These are phyloP conservation scores for Proterorhinus semilunaris DNA, from an alignment of 2,113 vertebrate species.

Conservation along the genomic window DNA sequence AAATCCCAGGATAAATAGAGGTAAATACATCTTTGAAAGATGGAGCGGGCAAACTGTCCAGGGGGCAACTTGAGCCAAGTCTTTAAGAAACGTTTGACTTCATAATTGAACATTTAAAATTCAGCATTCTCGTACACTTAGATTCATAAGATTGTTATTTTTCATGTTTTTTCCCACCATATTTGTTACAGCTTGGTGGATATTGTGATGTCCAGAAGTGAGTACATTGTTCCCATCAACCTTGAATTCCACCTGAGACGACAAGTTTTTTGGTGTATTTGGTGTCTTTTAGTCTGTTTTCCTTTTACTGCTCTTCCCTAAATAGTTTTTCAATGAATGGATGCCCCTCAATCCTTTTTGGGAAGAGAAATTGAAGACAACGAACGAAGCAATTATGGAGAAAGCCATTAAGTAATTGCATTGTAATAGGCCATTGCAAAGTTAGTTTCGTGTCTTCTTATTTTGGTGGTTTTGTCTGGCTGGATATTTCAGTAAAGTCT, in stretches of 20 bases:
- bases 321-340: slow-evolving; percentile 16
- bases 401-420: slow-evolving; percentile 46
- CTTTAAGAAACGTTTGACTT: too few species aligned
- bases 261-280: slow-evolving; percentile 20
- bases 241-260: slow-evolving; percentile 17
- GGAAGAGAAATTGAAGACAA: slow-evolving; percentile 24
- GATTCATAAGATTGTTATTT: not conserved
- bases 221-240: slow-evolving; percentile 28
- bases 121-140: too few species aligned
- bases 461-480: slow-evolving; percentile 8
- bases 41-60: too few species aligned
- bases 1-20: too few species aligned
- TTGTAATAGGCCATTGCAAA: slow-evolving; percentile 29
- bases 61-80: too few species aligned
- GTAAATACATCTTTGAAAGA: too few species aligned
- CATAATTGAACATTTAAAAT: too few species aligned
- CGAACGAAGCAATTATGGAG: slow-evolving; percentile 16
- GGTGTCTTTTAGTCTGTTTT: slow-evolving; percentile 12
- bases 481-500: slow-evolving; percentile 7
- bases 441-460: slow-evolving; percentile 17
- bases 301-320: slow-evolving; percentile 16
- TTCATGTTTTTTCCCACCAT: not conserved
- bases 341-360: slow-evolving; percentile 17
- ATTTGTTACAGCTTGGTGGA: too few species aligned
- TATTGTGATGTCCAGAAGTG: slow-evolving; percentile 4